Conservation (phyloP, 2,113 vertebrate genomes). For the Lagopus leucura region DNA sequence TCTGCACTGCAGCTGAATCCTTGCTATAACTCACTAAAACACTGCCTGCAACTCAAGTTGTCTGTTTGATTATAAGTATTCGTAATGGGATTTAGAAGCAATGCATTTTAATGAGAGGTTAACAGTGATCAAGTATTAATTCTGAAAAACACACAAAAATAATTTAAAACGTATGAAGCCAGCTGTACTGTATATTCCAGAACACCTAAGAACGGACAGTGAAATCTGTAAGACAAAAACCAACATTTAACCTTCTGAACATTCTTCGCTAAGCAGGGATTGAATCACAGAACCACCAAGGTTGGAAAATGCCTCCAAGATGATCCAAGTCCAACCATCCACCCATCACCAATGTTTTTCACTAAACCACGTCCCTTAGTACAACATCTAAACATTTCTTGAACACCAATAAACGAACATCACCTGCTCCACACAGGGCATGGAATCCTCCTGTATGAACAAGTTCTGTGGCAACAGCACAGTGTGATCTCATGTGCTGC, state of each 20-base stretch:
- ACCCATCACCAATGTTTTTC: too few species aligned
- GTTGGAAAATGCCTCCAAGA: too few species aligned
- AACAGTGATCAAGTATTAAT: not conserved
- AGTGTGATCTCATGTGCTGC: not conserved
- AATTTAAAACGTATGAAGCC: not conserved
- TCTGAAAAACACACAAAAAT: not conserved
- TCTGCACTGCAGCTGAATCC: conserved; percentile 16
- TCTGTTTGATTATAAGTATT: not conserved
- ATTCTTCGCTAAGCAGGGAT: fast-evolving
- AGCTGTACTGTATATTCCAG: not conserved
- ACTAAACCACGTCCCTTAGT: too few species aligned
- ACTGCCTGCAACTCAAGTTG: not conserved
- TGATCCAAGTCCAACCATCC: too few species aligned
- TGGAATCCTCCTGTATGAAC: not conserved
- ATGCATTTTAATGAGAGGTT: not conserved
- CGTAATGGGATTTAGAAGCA: not conserved
- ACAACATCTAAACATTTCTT: too few species aligned
- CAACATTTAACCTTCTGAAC: not conserved
- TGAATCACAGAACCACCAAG: too few species aligned
- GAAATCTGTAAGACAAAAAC: not conserved
- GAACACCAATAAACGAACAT: not conserved
- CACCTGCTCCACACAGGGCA: too few species aligned
- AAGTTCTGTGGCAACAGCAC: fast-evolving
- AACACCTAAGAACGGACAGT: not conserved
- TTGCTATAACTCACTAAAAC: not conserved